Base-by-base conservation (phyloP, 2,888 invertebrate species). In the Cephus pygmeus region DNA sequence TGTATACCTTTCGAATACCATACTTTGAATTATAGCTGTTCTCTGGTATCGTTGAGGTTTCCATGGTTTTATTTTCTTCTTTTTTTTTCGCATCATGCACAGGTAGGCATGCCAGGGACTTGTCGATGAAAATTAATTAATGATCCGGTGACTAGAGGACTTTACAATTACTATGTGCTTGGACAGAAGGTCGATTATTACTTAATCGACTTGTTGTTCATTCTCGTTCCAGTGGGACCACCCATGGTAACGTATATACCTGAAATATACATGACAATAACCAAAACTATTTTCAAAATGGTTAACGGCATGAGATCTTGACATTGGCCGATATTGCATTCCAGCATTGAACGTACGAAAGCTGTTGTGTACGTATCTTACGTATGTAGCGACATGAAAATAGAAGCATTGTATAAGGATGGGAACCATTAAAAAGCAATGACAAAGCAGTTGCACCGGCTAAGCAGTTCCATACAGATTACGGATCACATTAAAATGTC, bases 401-500 rank as follows among this genome's bases (percentile, higher is more conserved):
- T 74, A 36, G 34, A 74, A 34, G 74, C 74, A 35, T 34, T 34
- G 34, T 74, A 23, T 74, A 35, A 30, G 35, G 35, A 33, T 33
- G 79, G 73, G 69, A 76, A 69, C 79, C 76, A 79, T 79, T 79
- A 79, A 79, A 79, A 76, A 74, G 76, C 73, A 79, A 79, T 79
- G 79, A 79, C 79, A 76, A 76, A 79, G 76, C 79, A 79, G 73
- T 79, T 74, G 79, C 56, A 73, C 35, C 74, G 76, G 73, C 75
- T 76, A 78, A 73, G 78, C 78, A 75, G 73, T 69, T 68, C 40
- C 76, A 69, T 79, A 77, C 80, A 82, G 82, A 82, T 81, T 80
- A 83, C 78, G 31, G 30, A 56, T 76, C 75, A 73, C 79, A 80
- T 82, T 81, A 83, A 81, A 82, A 79, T 78, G 81, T 80, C 77